Conservation (phyloP, 2,888 invertebrate species). For the Nomada hirtipes region DNA sequence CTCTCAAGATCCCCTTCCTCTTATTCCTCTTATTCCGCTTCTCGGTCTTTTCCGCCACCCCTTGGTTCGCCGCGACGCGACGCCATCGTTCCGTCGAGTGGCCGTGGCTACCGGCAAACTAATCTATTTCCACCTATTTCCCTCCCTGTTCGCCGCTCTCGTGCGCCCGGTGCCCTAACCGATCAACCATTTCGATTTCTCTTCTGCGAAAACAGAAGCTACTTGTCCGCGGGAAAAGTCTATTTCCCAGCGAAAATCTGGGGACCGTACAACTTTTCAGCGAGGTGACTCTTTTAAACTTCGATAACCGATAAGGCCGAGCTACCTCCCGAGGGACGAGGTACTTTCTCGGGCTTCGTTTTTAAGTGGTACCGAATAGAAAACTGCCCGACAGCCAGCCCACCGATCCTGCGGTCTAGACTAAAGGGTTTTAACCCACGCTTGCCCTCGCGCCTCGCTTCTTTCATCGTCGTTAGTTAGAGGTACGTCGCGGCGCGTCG, state of each 20-base stretch:
- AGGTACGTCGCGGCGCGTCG: constrained; percentile 36
- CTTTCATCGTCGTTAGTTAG: constrained; percentile 34
- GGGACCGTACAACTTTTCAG: background rate
- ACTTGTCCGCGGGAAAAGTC: background rate
- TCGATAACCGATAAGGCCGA: constrained; percentile 34
- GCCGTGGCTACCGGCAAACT: constrained; percentile 38
- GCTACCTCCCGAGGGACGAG: constrained; percentile 23
- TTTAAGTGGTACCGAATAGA: constrained; percentile 79
- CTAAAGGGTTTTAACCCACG: constrained; percentile 80
- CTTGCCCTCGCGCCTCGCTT: constrained; percentile 56
- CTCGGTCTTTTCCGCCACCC: constrained; percentile 58
- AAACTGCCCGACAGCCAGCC: constrained; percentile 73
- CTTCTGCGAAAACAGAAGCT: too few species aligned
- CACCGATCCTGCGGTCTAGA: constrained; percentile 81
- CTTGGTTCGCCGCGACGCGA: constrained; percentile 42
- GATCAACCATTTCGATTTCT: too few species aligned
- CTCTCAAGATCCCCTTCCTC: constrained; percentile 62
- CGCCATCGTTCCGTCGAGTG: constrained; percentile 52
- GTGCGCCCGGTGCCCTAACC: background rate
- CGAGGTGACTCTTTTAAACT: constrained; percentile 1
- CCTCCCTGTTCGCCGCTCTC: background rate
- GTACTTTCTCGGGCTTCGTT: constrained; percentile 62
- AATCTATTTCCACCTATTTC: constrained; percentile 49
- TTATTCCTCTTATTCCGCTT: constrained; percentile 60
- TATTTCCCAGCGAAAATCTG: background rate